These are phyloP conservation scores for Strigamia maritima DNA, from an alignment of 2,888 invertebrate species.

Conservation along the genomic window DNA sequence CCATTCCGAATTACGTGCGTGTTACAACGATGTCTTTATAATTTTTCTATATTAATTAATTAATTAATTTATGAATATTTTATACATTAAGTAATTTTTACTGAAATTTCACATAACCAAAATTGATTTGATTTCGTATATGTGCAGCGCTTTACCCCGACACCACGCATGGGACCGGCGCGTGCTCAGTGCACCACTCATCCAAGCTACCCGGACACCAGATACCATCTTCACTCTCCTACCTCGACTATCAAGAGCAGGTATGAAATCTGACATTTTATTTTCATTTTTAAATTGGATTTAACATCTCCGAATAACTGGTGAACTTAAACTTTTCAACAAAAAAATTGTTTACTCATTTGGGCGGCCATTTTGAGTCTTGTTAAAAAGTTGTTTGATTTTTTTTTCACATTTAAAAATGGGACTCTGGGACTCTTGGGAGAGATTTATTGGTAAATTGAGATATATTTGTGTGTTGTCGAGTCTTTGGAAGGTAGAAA, in stretches of 20 bases:
- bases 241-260: not conserved
- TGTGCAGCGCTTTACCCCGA: not conserved
- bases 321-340: no score
- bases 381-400: no score
- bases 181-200: not conserved
- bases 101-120: not conserved
- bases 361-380: no score
- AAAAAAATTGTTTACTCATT: no score
- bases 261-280: not conserved
- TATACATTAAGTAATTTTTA: not conserved
- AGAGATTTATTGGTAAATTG: no score
- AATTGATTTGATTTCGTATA: not conserved
- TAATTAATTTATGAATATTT: not conserved
- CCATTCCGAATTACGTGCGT: not conserved
- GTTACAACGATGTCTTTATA: not conserved
- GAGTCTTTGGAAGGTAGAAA: no score
- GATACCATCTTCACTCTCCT: not conserved
- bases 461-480: no score
- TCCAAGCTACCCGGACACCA: conserved; percentile 17
- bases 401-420: no score
- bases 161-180: not conserved
- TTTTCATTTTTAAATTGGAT: no score
- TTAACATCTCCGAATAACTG: no score
- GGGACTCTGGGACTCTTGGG: no score
- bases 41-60: no score